Base-by-base conservation (phyloP, 2,113 vertebrate genomes). In the Haemorhous mexicanus region DNA sequence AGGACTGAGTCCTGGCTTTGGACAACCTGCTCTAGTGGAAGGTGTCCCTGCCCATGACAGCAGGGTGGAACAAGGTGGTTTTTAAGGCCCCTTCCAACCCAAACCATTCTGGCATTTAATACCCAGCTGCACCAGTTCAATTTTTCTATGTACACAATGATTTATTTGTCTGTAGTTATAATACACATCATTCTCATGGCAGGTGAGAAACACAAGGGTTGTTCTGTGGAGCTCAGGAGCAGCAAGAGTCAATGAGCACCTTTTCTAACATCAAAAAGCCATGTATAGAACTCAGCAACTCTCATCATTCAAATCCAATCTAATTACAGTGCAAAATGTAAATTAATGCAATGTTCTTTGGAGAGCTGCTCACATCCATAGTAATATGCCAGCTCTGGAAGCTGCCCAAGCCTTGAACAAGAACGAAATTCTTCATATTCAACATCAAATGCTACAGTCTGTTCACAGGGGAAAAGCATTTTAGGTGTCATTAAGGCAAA, bases 241-340 rank as follows among this genome's bases (percentile, higher is more conserved):
- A 47, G 26, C 69, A 75, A n/a, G 56, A 78, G 58, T 72, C 87
- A 82, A 33, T 10, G 37, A 69, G 62, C 82, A 82, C 37, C 52
- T 79, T 69, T 79, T 10, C 58, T 61, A 37, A 74, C 0, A 0
- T 37, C 62, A 33, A 11, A n/a, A 76, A 62, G 61, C 39, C 7
- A 32, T 10, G 28, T 2, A 55, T 5, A 50, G 41, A 73, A 78
- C 61, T 68, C 67, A 87, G n/a, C 39, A 93, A 30, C 19, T 49
- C 39, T 41, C 64, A 52, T 75, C 76, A 82, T 61, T 91, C 44
- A 79, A 87, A 90, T 44, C 28, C 81, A 52, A 7, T 13, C 37
- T 76, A 90, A 88, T 94, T 85, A 44, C 70, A 68, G 30, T 28
- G 62, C 41, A 73, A 69, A 87, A 95, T 68, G 69, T 32, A 94